Conservation (phyloP, 2,113 vertebrate species). For the Cyanoramphus novaezelandiae region DNA sequence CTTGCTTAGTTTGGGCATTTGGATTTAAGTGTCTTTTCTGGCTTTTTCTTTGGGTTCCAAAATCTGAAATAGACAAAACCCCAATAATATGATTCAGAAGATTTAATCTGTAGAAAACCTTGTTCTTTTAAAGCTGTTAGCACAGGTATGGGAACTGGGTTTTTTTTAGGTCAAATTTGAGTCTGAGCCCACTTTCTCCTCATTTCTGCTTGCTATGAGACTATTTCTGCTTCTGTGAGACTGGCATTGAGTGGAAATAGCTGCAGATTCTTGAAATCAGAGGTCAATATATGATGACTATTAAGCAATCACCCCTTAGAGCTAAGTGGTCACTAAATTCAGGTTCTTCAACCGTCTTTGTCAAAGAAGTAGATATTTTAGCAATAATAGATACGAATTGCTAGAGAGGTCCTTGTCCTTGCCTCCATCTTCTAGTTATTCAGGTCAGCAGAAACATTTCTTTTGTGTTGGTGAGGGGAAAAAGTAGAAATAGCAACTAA, state of each 20-base stretch:
- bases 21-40: neutral
- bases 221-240: neutral
- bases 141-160: neutral
- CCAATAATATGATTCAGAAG: neutral
- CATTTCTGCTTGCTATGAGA: neutral
- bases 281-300: neutral
- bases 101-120: neutral
- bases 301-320: neutral
- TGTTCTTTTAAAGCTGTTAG: neutral
- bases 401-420: neutral
- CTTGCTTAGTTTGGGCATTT: neutral
- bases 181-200: neutral
- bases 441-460: neutral
- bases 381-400: rapidly evolving
- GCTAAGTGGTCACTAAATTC: neutral
- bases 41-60: neutral
- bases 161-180: neutral
- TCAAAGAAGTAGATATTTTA: neutral
- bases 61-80: neutral
- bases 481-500: neutral
- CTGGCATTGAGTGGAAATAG: neutral
- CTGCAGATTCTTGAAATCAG: neutral
- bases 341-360: neutral
- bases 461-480: neutral
- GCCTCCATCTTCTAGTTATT: neutral